These are phyloP conservation scores for Caranx ignobilis DNA, from an alignment of 2,113 vertebrate genomes.

Conservation along the genomic window DNA sequence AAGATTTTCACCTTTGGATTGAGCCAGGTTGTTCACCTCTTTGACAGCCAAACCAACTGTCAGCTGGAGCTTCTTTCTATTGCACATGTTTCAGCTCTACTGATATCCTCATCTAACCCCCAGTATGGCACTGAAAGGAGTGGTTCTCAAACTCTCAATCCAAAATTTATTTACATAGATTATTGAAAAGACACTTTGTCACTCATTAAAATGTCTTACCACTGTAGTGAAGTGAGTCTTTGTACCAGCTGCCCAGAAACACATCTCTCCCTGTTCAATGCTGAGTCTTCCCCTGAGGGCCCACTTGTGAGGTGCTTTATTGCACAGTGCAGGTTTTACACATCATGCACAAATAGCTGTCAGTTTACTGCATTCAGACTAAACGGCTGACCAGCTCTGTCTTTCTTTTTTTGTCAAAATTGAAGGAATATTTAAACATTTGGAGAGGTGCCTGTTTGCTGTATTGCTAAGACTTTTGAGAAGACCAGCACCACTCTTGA, in stretches of 20 bases:
- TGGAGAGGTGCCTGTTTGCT: not conserved
- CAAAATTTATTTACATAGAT: not conserved
- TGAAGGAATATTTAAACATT: not conserved
- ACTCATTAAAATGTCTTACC: not conserved
- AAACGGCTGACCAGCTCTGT: not conserved
- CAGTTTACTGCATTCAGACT: not conserved
- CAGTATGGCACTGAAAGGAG: not conserved
- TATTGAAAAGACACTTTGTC: not conserved
- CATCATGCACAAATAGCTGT: conserved; percentile 3
- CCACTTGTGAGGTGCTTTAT: not conserved
- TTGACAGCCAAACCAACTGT: not conserved
- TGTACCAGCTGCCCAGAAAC: conserved; percentile 2
- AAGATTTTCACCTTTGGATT: no score
- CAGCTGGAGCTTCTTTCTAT: not conserved
- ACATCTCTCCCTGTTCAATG: conserved; percentile 21
- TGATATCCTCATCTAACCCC: not conserved
- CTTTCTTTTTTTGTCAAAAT: not conserved
- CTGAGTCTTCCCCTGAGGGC: conserved; percentile 3
- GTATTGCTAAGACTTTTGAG: no score
- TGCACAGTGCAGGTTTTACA: conserved; percentile 33
- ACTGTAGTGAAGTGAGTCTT: not conserved
- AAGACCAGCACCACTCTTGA: not conserved
- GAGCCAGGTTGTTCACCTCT: not conserved
- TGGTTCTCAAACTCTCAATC: not conserved
- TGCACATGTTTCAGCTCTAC: not conserved